Evolutionary conservation across 2,113 vertebrate species (phyloP).

Genomic region (Glareola pratincola): DNA sequence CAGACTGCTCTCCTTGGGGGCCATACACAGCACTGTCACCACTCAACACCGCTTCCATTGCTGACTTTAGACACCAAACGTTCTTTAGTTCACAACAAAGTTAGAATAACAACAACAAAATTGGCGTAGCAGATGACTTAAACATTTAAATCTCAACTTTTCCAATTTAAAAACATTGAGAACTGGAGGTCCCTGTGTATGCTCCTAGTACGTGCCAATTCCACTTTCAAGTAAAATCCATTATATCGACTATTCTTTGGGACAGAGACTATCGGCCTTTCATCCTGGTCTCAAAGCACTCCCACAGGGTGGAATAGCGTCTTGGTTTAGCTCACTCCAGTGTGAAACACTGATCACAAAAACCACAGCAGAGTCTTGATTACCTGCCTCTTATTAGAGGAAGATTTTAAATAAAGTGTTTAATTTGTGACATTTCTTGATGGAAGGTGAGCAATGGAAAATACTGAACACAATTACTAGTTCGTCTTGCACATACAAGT

Average conservation of each 20-base stretch:
- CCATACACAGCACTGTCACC: rapidly evolving
- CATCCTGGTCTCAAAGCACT: not conserved
- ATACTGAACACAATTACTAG: not conserved
- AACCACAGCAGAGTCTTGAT: not conserved
- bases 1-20: not conserved
- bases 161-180: not conserved
- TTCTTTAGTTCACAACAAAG: not conserved
- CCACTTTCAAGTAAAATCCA: not conserved
- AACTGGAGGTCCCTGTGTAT: not conserved
- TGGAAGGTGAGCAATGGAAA: not conserved
- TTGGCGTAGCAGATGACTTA: not conserved
- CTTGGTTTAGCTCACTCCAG: not conserved
- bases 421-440: not conserved
- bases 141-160: not conserved
- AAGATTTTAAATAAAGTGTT: not conserved
- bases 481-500: not conserved
- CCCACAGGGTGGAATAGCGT: not conserved
- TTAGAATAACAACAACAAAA: not conserved
- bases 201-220: not conserved
- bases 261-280: not conserved
- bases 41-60: not conserved
- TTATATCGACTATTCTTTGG: not conserved
- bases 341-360: not conserved
- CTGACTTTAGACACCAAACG: not conserved
- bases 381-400: not conserved